Evolutionary conservation across 1,140 invertebrate genomes (phyloP), one percentile per base, ranked within the genome.

Genomic region (Hyphantria cunea): DNA sequence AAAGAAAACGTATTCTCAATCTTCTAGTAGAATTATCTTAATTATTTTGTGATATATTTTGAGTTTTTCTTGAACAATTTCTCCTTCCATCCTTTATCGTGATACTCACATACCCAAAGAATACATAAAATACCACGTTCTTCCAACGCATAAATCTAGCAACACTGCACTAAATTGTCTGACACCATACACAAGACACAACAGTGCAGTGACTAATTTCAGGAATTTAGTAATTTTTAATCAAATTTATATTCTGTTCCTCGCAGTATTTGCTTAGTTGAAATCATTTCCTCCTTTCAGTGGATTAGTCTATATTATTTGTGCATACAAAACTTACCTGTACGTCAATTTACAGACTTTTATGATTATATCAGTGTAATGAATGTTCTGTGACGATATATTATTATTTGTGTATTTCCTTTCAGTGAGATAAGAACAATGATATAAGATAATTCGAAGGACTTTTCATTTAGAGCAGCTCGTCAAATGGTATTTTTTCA

Each of bases 371-470:
- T 49, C 33, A 14, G 45, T 44, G 55, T 39, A 34, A 60, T 55
- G 64, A 61, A 55, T 53, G 55, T 49, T 58, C 55, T 32, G 52
- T 51, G 64, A 66, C 62, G 63, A 68, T 68, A 62, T 58, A 58
- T 56, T 67, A 56, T 41, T 74, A 73, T 71, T 74, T 76, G 76
- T 80, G 68, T 72, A 76, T 84, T 89, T 82, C 76, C 76, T 84
- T 84, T 77, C 75, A 84, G 76, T 73, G 66, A 78, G 84, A 85
- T 85, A 87, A 85, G 82, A 63, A 73, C 66, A 67, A 79, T 82
- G 82, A 85, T 86, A 84, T 80, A 75, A 82, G 79, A 73, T 86
- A 88, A 84, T 82, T 78, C 78, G 70, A 78, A 76, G 73, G 66
- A 76, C 76, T 84, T 56, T 41, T 58, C 64, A 53, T 70, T 48